phyloP scores from a whole-genome alignment of 2,113 vertebrate genomes.

The Sclerurus mexicanus region DNA sequence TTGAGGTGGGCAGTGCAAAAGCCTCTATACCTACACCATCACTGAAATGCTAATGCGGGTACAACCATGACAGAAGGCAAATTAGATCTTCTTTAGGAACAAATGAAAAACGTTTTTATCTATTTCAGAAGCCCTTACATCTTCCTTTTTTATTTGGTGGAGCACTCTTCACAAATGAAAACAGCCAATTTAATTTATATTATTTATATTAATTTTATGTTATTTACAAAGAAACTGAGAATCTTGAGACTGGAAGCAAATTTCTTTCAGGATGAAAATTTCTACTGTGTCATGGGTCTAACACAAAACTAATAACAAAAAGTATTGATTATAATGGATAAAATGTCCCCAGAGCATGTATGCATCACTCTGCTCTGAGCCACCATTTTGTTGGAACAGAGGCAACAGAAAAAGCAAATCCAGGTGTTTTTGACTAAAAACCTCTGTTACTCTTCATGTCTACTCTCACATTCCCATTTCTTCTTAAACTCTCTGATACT shows the following conservation, averaged over 20 bases:
- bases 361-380: not conserved
- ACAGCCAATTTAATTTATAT: not conserved
- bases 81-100: not conserved
- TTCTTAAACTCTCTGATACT: not conserved
- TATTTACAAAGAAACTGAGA: not conserved
- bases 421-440: not conserved
- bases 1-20: not conserved
- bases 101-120: not conserved
- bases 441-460: not conserved
- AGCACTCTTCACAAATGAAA: not conserved
- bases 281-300: not conserved
- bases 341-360: not conserved
- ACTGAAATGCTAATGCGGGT: not conserved
- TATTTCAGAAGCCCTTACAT: not conserved
- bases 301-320: not conserved
- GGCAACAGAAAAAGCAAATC: not conserved
- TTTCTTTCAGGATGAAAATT: not conserved
- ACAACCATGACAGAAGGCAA: not conserved
- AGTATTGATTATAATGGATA: not conserved
- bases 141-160: not conserved
- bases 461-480: not conserved
- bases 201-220: not conserved
- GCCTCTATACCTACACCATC: no score
- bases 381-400: not conserved
- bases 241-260: not conserved